Conservation (phyloP, 2,113 vertebrate genomes). For the Anhinga anhinga region DNA sequence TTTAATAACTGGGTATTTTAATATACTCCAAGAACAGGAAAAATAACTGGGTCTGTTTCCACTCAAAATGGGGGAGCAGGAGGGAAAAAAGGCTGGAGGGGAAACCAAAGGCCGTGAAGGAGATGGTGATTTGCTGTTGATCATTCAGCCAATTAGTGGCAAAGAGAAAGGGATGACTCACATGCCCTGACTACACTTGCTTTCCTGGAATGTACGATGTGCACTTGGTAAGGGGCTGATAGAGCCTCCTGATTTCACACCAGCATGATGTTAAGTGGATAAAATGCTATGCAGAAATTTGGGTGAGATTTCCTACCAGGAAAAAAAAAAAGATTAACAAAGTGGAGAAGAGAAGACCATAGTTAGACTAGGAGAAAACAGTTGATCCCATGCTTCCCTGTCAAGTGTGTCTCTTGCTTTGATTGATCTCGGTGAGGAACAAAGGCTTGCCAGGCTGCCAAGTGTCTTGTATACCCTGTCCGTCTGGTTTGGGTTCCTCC, state of each 20-base stretch:
- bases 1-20: neutral
- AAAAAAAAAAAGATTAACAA: neutral
- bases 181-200: accelerated
- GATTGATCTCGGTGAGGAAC: neutral
- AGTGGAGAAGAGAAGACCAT: neutral
- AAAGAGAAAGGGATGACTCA: neutral
- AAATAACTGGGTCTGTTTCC: neutral
- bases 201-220: neutral
- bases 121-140: neutral
- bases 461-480: neutral
- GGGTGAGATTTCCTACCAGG: neutral
- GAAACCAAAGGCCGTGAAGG: neutral
- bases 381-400: neutral
- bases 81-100: neutral
- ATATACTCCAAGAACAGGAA: neutral
- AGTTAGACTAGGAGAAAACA: neutral
- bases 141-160: neutral
- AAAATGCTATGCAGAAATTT: neutral
- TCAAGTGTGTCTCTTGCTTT: neutral
- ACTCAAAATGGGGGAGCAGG: neutral
- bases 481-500: neutral
- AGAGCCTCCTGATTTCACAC: neutral
- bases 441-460: neutral
- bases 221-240: neutral
- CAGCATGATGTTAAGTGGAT: neutral